Base-by-base conservation (phyloP, 2,113 vertebrate species). In the Panthera tigris region DNA sequence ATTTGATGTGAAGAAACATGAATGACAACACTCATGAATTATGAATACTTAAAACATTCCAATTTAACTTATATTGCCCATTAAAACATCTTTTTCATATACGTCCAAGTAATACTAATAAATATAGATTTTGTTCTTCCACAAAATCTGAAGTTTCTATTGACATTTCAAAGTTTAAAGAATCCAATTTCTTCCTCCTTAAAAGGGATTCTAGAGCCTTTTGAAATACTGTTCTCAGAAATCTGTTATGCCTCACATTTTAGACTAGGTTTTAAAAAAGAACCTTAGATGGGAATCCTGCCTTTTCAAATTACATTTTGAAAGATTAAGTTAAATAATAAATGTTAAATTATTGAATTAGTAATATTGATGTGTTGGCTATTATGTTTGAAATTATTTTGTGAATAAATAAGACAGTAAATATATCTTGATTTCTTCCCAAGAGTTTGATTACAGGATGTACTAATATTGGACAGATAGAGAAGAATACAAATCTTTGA, bases 31-130 rank as follows among this genome's bases (percentile, higher is more conserved):
- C 27, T 71, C 39, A 88, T 4, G 25, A 95, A 73, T 50, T 81
- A 55, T 63, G 21, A 87, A 92, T 76, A n/a, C 21, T 88, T 96
- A 91, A 92, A 89, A 68, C 41, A 89, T 93, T 91, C 78, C 73
- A 86, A 52, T 1, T 66, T 4, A 89, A 57, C 19, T 89, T 85
- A n/a, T n/a, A 18, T 89, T 83, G 93, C 73, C 15, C 52, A 87
- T 50, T 61, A 69, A 85, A 88, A 65, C 52, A 90, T 71, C 36
- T 95, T 88, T 78, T 31, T 94, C 27, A 48, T 45, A 81, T 0
- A 94, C 39, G 90, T 73, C 13, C 63, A 73, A 89, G 25, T 86
- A 90, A 69, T 29, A 39, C 45, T 88, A 2, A 39, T 88, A 91
- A 76, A 76, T 86, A 33, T 69, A 4, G 14, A 57, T 63, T 92